Conservation (phyloP, 2,113 vertebrate genomes). For the Sebastes schlegelii region DNA sequence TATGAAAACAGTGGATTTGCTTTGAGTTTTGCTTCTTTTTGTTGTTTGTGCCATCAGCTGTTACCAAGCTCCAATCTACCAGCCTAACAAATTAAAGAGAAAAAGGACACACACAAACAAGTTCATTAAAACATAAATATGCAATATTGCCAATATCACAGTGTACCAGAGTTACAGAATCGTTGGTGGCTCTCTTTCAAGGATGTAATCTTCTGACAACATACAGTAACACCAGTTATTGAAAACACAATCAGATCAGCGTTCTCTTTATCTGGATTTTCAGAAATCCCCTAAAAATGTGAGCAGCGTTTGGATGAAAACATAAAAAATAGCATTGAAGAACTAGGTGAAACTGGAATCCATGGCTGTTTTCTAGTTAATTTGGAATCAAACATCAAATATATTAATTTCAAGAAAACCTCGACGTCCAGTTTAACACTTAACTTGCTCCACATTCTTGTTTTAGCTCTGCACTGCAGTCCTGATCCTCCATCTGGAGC, state of each 20-base stretch:
- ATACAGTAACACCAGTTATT: neutral
- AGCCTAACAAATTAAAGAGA: no score
- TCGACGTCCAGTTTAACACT: neutral
- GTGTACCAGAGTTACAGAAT: neutral
- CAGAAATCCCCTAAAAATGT: neutral
- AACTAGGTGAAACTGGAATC: neutral
- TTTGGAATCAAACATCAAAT: neutral
- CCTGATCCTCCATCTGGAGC: conserved; percentile 31
- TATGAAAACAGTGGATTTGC: no score
- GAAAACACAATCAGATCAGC: neutral
- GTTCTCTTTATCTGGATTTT: neutral
- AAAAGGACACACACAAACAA: neutral
- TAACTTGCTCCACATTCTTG: neutral
- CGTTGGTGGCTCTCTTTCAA: neutral
- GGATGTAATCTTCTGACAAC: neutral
- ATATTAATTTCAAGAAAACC: neutral
- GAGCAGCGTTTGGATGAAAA: neutral
- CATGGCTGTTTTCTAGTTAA: neutral
- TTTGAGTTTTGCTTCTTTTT: no score
- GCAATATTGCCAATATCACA: neutral
- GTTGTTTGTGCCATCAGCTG: no score
- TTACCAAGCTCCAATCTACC: no score
- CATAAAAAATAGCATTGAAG: neutral
- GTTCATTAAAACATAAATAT: neutral
- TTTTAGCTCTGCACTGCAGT: neutral